These are phyloP conservation scores for Hypselothyrea guttata DNA, from an alignment of 2,888 invertebrate genomes.

Conservation along the genomic window DNA sequence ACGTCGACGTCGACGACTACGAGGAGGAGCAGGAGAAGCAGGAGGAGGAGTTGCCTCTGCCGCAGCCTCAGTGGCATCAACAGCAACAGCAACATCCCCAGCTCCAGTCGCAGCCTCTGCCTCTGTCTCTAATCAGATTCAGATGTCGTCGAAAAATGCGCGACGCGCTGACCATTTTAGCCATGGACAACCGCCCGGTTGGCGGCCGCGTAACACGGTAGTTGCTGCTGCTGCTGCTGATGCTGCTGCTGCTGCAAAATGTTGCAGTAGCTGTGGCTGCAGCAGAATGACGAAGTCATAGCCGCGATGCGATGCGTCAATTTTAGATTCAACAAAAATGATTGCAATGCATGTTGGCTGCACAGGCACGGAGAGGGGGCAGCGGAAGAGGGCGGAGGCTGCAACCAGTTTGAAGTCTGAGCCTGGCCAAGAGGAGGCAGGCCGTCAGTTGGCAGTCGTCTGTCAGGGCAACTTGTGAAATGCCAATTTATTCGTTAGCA, in stretches of 20 bases:
- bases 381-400: not conserved
- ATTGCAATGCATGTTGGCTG: slow-evolving; percentile 75
- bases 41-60: slow-evolving; percentile 25
- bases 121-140: slow-evolving; percentile 70
- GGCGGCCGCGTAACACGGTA: slow-evolving; percentile 71
- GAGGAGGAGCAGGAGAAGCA: slow-evolving; percentile 19
- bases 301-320: slow-evolving; percentile 79
- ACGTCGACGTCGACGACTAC: slow-evolving; percentile 28
- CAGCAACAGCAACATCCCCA: not conserved
- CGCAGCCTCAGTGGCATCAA: slow-evolving; percentile 1
- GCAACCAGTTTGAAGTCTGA: slow-evolving; percentile 46
- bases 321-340: slow-evolving; percentile 78
- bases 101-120: slow-evolving; percentile 16
- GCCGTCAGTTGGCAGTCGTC: slow-evolving; percentile 66
- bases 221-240: slow-evolving; percentile 34
- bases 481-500: slow-evolving; percentile 78
- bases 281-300: slow-evolving; percentile 75
- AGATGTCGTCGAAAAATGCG: slow-evolving; percentile 78
- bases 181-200: slow-evolving; percentile 42
- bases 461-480: slow-evolving; percentile 75
- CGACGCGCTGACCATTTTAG: slow-evolving; percentile 75
- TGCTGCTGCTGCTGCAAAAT: slow-evolving; percentile 12
- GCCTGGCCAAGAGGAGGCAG: slow-evolving; percentile 34
- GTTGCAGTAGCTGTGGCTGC: slow-evolving; percentile 19
- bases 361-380: slow-evolving; percentile 11